Evolutionary conservation across 23 tunicate species (phyloP).

Genomic region (Oikopleura albicans): DNA sequence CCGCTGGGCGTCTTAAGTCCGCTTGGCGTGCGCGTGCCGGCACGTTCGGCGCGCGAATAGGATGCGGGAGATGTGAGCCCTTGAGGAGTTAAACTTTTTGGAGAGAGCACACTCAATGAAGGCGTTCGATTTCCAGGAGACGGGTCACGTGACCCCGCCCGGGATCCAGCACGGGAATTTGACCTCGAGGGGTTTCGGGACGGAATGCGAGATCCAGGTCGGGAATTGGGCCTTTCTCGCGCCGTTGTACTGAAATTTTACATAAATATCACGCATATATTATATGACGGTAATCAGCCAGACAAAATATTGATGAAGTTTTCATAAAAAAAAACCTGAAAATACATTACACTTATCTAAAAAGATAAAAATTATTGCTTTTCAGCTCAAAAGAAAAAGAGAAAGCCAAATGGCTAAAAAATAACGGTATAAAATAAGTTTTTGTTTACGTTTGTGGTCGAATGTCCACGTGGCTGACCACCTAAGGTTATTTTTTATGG

Average conservation of each 20-base stretch:
- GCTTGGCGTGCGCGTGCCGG: background rate
- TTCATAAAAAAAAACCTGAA: too few species aligned
- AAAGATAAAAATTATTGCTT: too few species aligned
- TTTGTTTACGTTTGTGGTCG: too few species aligned
- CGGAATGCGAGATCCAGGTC: slow-evolving; percentile 20
- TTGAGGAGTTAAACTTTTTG: background rate
- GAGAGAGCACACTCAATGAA: background rate
- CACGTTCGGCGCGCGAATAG: background rate
- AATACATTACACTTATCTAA: too few species aligned
- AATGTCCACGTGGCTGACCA: too few species aligned
- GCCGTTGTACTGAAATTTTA: background rate
- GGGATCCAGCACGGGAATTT: slow-evolving; percentile 8
- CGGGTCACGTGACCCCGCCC: slow-evolving; percentile 10
- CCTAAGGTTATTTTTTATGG: too few species aligned
- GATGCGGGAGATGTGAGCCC: background rate
- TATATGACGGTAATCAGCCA: too few species aligned
- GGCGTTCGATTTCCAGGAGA: background rate
- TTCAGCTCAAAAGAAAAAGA: too few species aligned
- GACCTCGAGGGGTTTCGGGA: slow-evolving; percentile 27
- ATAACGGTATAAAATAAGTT: too few species aligned
- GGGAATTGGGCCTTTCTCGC: slow-evolving; percentile 20
- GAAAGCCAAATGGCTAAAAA: too few species aligned
- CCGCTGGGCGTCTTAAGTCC: background rate
- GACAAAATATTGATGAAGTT: too few species aligned
- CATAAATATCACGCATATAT: background rate